Base-by-base conservation (phyloP, 1,140 invertebrate species). In the Zophobas morio region DNA sequence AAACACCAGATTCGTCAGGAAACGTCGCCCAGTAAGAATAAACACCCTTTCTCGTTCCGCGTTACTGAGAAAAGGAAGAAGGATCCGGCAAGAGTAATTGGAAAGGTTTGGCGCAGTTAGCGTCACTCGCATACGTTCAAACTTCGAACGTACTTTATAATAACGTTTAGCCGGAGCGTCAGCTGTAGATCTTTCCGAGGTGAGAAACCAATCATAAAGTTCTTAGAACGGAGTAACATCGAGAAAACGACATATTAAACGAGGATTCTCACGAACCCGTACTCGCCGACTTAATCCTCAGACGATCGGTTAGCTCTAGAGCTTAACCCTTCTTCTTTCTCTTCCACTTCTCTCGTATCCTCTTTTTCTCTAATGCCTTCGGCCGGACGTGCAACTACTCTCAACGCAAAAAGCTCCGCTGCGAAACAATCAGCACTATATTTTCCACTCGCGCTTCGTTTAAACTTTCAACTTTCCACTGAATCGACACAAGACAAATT, bases 131-230 rank as follows among this genome's bases (percentile, higher is more conserved):
- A 73, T 56, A 73, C 71, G 71, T 56, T 73, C 8, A 56, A 70
- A 73, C 35, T 54, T 73, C 51, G 40, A 49, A 37, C 47, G 49
- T 73, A 73, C 71, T 73, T 73, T 73, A 73, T 73, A 73, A 73
- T 73, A 73, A 73, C 71, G 71, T 73, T 73, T 73, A 73, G 49
- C 54, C 49, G 71, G 8, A 40, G 71, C 71, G 71, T 73, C 71
- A 73, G 71, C 71, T 73, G 71, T 56, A 39, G 71, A 73, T 73
- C 71, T 72, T 49, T 54, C 49, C 54, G 49, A 51, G 71, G 71
- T 73, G 49, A 53, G 47, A 73, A 73, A 73, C 71, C 71, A 73
- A 73, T 73, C 71, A 73, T 73, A 73, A 73, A 73, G 71, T 73
- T 73, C 71, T 73, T 73, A 73, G 54, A 73, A 20, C 49, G 70